Conservation (phyloP, 2,113 vertebrate species). For the Daphoenositta chrysoptera region DNA sequence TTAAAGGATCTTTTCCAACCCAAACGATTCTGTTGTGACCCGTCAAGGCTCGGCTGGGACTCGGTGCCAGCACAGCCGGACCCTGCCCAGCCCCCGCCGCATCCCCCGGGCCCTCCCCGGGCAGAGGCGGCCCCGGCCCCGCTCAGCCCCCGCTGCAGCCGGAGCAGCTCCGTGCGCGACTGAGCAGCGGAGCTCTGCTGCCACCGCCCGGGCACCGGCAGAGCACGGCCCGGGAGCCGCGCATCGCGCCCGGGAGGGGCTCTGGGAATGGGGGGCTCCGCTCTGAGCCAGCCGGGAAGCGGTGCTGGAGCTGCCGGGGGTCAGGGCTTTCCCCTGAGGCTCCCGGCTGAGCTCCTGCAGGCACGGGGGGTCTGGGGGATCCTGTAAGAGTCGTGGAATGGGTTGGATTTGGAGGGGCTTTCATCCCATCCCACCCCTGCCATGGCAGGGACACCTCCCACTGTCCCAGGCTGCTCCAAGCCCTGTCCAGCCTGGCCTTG, state of each 20-base stretch:
- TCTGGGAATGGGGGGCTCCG: rapidly evolving
- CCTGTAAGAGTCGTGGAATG: neutral
- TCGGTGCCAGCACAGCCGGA: no score
- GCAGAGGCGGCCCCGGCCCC: neutral
- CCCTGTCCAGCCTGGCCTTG: neutral
- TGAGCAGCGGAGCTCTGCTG: neutral
- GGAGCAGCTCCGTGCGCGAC: rapidly evolving
- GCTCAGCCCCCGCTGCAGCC: no score
- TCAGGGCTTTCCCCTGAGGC: rapidly evolving
- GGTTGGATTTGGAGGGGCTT: neutral
- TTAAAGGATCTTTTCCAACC: neutral
- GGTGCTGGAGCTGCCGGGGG: neutral
- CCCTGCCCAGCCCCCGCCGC: neutral
- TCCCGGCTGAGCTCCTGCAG: neutral
- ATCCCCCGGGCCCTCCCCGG: neutral
- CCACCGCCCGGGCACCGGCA: neutral
- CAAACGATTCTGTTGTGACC: neutral
- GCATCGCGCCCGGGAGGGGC: neutral
- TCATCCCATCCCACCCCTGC: neutral
- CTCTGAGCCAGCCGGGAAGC: neutral
- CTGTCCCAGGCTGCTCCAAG: neutral
- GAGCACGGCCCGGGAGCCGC: neutral
- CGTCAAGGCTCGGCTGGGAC: neutral
- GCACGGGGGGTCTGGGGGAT: rapidly evolving
- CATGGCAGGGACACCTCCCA: neutral